Conservation (phyloP, 2,797 vertebrate genomes). For the Myotis daubentonii region DNA sequence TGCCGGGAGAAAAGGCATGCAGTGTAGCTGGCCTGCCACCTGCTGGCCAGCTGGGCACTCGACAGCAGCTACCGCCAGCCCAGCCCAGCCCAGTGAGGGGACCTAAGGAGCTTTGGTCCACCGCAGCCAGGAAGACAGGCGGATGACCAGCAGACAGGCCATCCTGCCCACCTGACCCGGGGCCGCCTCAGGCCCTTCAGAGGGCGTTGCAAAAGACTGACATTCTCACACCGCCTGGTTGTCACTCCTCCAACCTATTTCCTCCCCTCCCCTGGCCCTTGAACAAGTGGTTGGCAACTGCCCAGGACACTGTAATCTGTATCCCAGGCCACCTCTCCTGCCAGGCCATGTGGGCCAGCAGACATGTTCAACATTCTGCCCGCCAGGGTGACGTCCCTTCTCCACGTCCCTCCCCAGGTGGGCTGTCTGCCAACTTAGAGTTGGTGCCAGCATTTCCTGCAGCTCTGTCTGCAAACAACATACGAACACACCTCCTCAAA, state of each 20-base stretch:
- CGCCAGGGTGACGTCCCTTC: background rate
- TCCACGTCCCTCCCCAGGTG: background rate
- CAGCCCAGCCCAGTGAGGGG: background rate
- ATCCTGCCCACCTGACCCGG: background rate
- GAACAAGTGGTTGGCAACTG: background rate
- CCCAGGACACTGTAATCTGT: background rate
- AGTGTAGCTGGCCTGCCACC: slow-evolving; percentile 31
- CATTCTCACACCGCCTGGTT: background rate
- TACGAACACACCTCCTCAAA: background rate
- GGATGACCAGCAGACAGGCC: background rate
- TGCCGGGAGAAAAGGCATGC: background rate
- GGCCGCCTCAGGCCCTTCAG: background rate
- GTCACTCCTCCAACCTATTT: background rate
- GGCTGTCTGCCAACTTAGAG: background rate
- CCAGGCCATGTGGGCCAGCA: fast-evolving
- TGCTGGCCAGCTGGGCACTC: background rate
- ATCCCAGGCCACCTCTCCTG: background rate
- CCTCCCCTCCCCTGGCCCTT: background rate
- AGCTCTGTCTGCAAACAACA: background rate
- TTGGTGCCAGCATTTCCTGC: background rate
- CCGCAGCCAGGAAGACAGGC: background rate
- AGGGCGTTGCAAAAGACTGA: background rate
- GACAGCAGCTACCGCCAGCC: background rate
- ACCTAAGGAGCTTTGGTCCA: background rate
- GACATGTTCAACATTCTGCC: background rate